Evolutionary conservation across 2,113 vertebrate genomes (phyloP), one percentile per base, ranked within the genome.

Genomic region (Gadus chalcogrammus): DNA sequence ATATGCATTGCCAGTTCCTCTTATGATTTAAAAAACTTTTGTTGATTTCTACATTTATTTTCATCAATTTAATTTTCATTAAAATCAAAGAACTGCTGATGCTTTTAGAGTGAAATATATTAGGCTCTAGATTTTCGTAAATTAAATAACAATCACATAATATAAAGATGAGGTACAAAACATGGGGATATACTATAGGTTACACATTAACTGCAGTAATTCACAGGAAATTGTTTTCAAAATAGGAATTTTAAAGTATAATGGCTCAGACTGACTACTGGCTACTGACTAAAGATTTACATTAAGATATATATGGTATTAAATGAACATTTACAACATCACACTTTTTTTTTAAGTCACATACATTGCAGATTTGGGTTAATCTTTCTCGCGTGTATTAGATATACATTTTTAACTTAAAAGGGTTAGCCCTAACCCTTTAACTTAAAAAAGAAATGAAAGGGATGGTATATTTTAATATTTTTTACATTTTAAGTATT

Each of bases 61-160:
- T 48, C 42, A 48, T 48, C 9, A 48, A 48, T 48, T 48, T 9
- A 9, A 48, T 4, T 35, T 4, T 5, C 42, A 48, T 48, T 2
- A 48, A 48, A 48, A 48, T 48, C 42, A 85, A 89, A 90, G 82
- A 87, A 90, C 18, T 62, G 27, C 1, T 53, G 24, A 61, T 63
- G 52, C 16, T 65, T 70, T 67, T 75, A 84, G 74, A 76, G 1
- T 55, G 71, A 91, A 90, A 95, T 95, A 96, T 95, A 93, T 95
- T 94, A 95, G 1, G 69, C 71, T 81, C 79, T 89, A 85, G 84
- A 60, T 75, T 79, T 81, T 76, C 90, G 71, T 79, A 76, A 78
- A 68, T 83, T 86, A 89, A 90, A 90, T 89, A 87, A 90, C 77
- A 82, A 71, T 64, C 61, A 77, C 22, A 72, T 48, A 48, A 48